Evolutionary conservation across 2,113 vertebrate species (phyloP).

Genomic region (Aegithalos caudatus): DNA sequence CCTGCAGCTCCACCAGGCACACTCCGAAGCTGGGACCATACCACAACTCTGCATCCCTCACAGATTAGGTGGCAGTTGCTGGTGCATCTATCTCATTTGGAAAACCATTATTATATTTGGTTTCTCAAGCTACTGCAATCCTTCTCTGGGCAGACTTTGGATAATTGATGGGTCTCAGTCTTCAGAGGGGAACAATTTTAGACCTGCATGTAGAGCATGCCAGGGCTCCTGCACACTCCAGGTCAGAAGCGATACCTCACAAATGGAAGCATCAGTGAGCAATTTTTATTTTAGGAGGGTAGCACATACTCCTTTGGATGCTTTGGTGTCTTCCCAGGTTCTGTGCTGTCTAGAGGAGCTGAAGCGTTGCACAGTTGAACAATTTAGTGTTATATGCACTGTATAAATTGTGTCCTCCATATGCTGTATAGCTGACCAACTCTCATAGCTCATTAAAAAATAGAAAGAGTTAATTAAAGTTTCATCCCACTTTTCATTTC

Average conservation of each 20-base stretch:
- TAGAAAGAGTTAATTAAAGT: background rate
- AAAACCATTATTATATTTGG: background rate
- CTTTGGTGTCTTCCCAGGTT: background rate
- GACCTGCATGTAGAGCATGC: accelerated
- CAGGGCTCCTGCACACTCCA: accelerated
- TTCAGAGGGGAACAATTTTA: background rate
- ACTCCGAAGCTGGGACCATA: background rate
- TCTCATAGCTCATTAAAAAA: background rate
- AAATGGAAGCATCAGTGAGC: background rate
- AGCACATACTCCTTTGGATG: background rate
- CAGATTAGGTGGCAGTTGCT: background rate
- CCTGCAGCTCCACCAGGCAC: background rate
- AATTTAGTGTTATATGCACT: background rate
- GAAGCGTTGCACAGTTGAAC: background rate
- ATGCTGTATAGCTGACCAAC: background rate
- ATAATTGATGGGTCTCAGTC: background rate
- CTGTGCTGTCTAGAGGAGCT: background rate
- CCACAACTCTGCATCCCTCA: background rate
- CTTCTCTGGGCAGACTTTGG: background rate
- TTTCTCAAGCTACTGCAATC: background rate
- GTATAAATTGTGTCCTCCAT: background rate
- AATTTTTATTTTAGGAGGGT: background rate
- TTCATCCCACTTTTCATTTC: background rate
- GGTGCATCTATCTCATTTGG: background rate
- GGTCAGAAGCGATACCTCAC: background rate